Evolutionary conservation across 2,113 vertebrate genomes (phyloP), one percentile per base, ranked within the genome.

Genomic region (Carollia perspicillata): DNA sequence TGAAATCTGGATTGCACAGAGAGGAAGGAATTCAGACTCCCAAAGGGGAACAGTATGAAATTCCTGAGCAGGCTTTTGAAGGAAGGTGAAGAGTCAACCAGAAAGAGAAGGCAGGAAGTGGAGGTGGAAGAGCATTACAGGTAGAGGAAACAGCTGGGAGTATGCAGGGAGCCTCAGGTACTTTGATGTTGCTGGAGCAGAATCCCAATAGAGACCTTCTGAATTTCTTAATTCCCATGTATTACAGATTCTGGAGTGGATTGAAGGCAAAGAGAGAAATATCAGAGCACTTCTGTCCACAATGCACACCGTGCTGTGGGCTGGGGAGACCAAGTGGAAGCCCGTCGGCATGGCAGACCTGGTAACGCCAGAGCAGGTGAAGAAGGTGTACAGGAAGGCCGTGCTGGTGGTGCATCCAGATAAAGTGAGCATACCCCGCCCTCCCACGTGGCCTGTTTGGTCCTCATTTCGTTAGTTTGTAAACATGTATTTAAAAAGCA

Each of bases 301-400:
- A 2, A 99, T 99, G 99, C 99, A 99, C 92, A 99, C 99, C 0
- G 99, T 99, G 92, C 98, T 99, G 60, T 99, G 99, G 99, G 99
- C 99, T 92, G 99, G 99, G 30, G 99, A 99, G 98, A 99, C 99
- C 18, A 99, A 99, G 97, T 99, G 99, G 99, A 99, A 99, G 90
- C 98, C 99, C 0, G 98, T 99, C n/a, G 98, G 99, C 65, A 99
- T 99, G 99, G 99, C 99, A 33, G 99, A 99, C 98, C 99, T 99
- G 89, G 99, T 99, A 42, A 99, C 99, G 0, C 99, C 99, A 0
- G 99, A 99, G 72, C 99, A 99, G 98, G 99, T 99, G 97, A 99
- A 99, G 98, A 99, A 99, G 97, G 99, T 99, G 72, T 99, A 99
- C 95, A 98, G 99, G 96, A 99, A 98, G 97, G 99, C 99, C 11